phyloP scores from a whole-genome alignment of 2,888 invertebrate genomes.

The Liodrosophila aerea region DNA sequence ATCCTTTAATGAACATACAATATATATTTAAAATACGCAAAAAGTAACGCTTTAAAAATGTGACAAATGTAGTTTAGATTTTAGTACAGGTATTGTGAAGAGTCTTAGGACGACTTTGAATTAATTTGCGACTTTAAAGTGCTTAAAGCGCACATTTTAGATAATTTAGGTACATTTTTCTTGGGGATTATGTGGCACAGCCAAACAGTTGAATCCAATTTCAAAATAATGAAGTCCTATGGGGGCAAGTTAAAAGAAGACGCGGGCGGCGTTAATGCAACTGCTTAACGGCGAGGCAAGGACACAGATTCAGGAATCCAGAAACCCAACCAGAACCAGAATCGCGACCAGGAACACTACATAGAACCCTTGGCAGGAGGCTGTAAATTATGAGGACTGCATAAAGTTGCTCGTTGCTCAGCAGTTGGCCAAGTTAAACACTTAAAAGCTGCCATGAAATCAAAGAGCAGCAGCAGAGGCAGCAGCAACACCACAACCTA shows the following conservation, averaged over 20 bases:
- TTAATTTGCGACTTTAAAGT: constrained; percentile 7
- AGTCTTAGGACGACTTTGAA: no score
- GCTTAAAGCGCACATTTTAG: constrained; percentile 1
- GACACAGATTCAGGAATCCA: constrained; percentile 5
- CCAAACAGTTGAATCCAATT: constrained; percentile 22
- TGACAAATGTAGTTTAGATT: no score
- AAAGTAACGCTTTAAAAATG: no score
- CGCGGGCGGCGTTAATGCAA: constrained; percentile 41
- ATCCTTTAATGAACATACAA: no score
- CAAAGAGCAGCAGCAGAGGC: constrained; percentile 51
- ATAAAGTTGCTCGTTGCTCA: constrained; percentile 34
- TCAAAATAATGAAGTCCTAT: constrained; percentile 26
- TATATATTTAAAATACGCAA: no score
- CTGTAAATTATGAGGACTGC: constrained; percentile 64
- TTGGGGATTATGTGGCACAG: constrained; percentile 15
- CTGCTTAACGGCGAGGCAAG: constrained; percentile 31
- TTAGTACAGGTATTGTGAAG: no score
- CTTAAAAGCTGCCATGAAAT: constrained; percentile 69
- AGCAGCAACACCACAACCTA: not conserved
- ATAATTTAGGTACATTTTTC: not conserved
- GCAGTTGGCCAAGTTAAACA: constrained; percentile 56
- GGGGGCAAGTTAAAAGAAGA: constrained; percentile 1
- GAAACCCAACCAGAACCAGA: constrained; percentile 9
- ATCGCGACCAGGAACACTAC: no score
- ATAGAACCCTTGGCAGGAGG: constrained; percentile 5